These are phyloP conservation scores for Periplaneta americana DNA, from an alignment of 1,140 invertebrate species.

Conservation along the genomic window DNA sequence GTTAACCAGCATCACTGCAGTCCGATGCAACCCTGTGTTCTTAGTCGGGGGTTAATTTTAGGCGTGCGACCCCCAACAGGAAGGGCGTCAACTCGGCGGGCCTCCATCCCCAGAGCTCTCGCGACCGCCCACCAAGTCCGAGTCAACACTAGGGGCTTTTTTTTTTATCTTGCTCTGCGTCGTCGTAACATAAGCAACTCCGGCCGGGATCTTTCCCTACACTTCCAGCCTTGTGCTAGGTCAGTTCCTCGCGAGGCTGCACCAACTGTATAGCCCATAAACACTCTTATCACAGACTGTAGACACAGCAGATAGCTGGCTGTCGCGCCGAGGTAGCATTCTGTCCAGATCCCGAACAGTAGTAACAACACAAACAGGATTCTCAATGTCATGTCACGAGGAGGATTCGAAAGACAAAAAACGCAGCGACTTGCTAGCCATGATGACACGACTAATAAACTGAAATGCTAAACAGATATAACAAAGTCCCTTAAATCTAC, in stretches of 20 bases:
- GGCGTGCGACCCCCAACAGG: conserved; percentile 2
- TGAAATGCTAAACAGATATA: no score
- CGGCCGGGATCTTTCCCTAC: background rate
- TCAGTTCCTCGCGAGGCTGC: background rate
- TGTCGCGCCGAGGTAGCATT: background rate
- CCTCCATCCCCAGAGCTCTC: background rate
- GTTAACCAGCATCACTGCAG: background rate
- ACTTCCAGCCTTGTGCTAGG: background rate
- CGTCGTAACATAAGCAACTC: background rate
- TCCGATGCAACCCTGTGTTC: background rate
- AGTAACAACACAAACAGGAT: no score
- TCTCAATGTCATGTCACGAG: no score
- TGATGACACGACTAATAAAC: no score
- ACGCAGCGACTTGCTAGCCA: no score
- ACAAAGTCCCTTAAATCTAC: no score
- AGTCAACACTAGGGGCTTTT: background rate
- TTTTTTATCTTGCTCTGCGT: background rate
- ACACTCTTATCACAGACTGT: background rate
- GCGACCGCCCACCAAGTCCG: background rate
- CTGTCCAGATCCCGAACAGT: no score
- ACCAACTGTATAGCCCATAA: background rate
- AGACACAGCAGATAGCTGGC: background rate
- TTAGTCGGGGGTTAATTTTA: background rate
- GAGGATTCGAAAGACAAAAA: no score
- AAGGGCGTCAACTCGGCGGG: conserved; percentile 8